Percentiles rank a stretch among this genome's conserved stretches.
Conservation (phyloP, 2,888 invertebrate species). For the Peribatodes rhomboidaria region DNA sequence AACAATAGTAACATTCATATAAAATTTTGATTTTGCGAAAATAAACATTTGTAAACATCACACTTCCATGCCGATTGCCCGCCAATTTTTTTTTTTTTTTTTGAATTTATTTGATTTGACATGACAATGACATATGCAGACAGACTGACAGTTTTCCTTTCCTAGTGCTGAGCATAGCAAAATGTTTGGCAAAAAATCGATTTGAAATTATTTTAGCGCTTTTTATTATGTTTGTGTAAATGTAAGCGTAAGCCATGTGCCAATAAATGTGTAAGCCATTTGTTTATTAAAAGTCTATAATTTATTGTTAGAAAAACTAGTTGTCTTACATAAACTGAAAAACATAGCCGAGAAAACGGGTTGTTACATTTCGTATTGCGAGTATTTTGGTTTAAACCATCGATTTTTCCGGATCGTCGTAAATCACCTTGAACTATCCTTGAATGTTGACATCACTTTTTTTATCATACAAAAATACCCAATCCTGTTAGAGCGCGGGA, state of each 20-base stretch:
- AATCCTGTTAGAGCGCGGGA: background rate
- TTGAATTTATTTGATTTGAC: background rate
- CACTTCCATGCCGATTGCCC: background rate
- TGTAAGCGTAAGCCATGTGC: too few species aligned
- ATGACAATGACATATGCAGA: background rate
- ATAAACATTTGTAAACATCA: too few species aligned
- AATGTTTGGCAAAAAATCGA: too few species aligned
- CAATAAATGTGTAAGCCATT: too few species aligned
- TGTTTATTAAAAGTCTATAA: too few species aligned
- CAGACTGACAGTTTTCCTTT: too few species aligned
- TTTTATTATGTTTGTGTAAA: too few species aligned
- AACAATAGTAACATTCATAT: constrained; percentile 8
- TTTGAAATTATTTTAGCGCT: too few species aligned
- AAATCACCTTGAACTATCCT: background rate
- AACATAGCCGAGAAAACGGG: background rate
- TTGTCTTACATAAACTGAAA: too few species aligned
- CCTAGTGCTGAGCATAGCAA: too few species aligned
- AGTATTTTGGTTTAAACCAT: background rate
- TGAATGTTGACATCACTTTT: background rate
- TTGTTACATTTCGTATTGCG: background rate
- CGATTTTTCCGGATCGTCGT: background rate
- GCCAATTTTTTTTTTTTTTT: background rate
- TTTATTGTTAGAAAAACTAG: too few species aligned
- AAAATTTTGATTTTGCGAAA: constrained; percentile 20
- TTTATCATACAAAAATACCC: background rate